Conservation (phyloP, 2,888 invertebrate genomes). For the Drosophila leonis region DNA sequence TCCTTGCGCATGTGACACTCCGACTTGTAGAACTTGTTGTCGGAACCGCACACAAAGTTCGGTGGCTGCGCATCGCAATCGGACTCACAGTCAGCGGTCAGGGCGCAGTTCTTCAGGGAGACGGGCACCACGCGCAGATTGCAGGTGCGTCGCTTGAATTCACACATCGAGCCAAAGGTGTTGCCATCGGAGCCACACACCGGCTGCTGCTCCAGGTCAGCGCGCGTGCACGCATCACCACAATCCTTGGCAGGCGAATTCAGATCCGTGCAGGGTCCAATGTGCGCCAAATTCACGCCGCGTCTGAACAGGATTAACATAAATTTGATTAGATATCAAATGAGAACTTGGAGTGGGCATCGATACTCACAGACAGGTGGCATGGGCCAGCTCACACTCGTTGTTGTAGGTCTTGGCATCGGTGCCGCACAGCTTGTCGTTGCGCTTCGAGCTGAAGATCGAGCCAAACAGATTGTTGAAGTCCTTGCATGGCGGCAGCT, state of each 20-base stretch:
- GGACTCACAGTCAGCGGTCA: slow-evolving; percentile 92
- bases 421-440: slow-evolving; percentile 94
- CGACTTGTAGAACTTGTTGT: slow-evolving; percentile 95
- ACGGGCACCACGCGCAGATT: slow-evolving; percentile 94
- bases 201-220: slow-evolving; percentile 88
- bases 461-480: slow-evolving; percentile 85
- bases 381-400: slow-evolving; percentile 92
- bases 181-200: slow-evolving; percentile 96
- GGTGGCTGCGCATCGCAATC: slow-evolving; percentile 88
- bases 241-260: slow-evolving; percentile 86
- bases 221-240: slow-evolving; percentile 87
- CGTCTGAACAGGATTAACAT: slow-evolving; percentile 86
- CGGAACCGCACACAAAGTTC: slow-evolving; percentile 94
- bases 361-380: slow-evolving; percentile 91
- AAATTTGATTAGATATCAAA: no score
- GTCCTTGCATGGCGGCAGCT: slow-evolving; percentile 88
- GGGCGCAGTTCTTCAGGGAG: slow-evolving; percentile 92
- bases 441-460: slow-evolving; percentile 87
- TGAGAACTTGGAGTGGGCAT: accelerated
- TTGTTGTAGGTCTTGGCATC: slow-evolving; percentile 94
- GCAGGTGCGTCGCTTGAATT: slow-evolving; percentile 93
- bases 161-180: slow-evolving; percentile 94
- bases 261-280: slow-evolving; percentile 93
- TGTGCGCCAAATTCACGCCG: slow-evolving; percentile 94
- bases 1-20: slow-evolving; percentile 96